A percentile compares a stretch with the other conserved stretches of the same genome.
Evolutionary conservation across 2,888 invertebrate genomes (phyloP).

Genomic region (Piscicola geometra): DNA sequence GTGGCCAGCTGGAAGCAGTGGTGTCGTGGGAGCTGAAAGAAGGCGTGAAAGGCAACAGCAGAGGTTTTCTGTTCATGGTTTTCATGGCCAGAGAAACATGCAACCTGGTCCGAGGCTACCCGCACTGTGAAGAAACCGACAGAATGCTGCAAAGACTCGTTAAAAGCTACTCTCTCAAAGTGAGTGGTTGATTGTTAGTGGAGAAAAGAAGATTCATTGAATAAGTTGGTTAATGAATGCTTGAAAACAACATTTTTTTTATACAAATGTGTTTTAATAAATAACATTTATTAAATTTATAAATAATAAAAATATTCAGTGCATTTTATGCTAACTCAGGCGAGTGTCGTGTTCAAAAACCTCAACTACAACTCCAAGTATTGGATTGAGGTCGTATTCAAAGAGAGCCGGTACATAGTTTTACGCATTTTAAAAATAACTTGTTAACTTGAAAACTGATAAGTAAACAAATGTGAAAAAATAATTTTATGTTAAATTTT

Average conservation of each 20-base stretch:
- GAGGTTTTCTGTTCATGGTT: slow-evolving; percentile 2
- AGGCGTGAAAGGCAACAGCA: too few relatives aligned
- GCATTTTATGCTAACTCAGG: too few relatives aligned
- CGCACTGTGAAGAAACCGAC: slow-evolving; percentile 34
- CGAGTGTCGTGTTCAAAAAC: slow-evolving; percentile 10
- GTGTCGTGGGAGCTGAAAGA: slow-evolving; percentile 16
- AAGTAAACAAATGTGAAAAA: too few relatives aligned
- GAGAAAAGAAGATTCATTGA: too few relatives aligned
- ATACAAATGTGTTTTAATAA: too few relatives aligned
- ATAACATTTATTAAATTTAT: too few relatives aligned
- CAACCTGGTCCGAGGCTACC: slow-evolving; percentile 24
- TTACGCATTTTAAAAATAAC: background rate
- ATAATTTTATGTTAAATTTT: too few relatives aligned
- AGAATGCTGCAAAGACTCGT: slow-evolving; percentile 1
- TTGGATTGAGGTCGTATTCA: slow-evolving; percentile 31
- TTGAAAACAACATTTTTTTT: too few relatives aligned
- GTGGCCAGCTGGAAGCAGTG: slow-evolving; percentile 14
- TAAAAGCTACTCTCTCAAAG: slow-evolving; percentile 7
- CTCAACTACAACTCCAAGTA: slow-evolving; percentile 36
- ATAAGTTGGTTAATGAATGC: too few relatives aligned
- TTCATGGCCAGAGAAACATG: slow-evolving; percentile 34
- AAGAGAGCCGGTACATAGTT: background rate
- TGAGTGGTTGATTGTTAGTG: background rate
- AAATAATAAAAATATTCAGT: too few relatives aligned
- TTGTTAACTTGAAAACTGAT: background rate